Evolutionary conservation across 1,140 invertebrate species (phyloP), one percentile per base, ranked within the genome.

Genomic region (Drosophila sucinea): DNA sequence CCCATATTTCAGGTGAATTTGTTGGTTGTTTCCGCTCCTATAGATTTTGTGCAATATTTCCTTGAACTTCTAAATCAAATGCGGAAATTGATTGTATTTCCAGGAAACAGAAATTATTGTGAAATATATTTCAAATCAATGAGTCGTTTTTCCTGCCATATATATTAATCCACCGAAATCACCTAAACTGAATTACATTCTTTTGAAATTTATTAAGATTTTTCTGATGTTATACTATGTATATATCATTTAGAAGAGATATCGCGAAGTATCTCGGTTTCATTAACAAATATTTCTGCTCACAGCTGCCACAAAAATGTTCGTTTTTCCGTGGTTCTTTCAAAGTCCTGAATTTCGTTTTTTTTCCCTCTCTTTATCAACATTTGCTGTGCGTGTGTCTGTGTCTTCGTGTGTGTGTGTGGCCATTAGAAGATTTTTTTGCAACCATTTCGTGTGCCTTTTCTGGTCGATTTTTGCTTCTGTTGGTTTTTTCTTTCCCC

Each of bases 401-500:
- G 40, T 41, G 23, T 51, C 23, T 51, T 23, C 27, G 44, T 27
- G 8, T 47, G 5, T 51, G 23, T 27, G 27, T 8, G 25, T 51
- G 7, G 44, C 44, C 44, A 47, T 51, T 51, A 27, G 44, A 51
- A 7, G 7, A 25, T 8, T 2, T 25, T 38, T 58, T 58, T 33
- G 3, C 33, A 17, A 57, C 17, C 32, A 38, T 38, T 35, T 58
- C 23, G n/a, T 35, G n/a, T 32, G 56, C 33, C 17, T 38, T 58
- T 35, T 27, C 44, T 10, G 17, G 32, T 35, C 4, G 33, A 35
- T 33, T 25, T 58, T 58, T 33, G 17, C 29, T 44, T 25, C 38
- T 17, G 23, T 54, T 75, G 60, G 67, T 75, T 68, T 73, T 67
- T 60, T 73, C 55, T 62, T 76, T 64, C 38, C 11, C 17, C 38